Base-by-base conservation (phyloP, 1,140 invertebrate genomes). In the Ceratina australensis region DNA sequence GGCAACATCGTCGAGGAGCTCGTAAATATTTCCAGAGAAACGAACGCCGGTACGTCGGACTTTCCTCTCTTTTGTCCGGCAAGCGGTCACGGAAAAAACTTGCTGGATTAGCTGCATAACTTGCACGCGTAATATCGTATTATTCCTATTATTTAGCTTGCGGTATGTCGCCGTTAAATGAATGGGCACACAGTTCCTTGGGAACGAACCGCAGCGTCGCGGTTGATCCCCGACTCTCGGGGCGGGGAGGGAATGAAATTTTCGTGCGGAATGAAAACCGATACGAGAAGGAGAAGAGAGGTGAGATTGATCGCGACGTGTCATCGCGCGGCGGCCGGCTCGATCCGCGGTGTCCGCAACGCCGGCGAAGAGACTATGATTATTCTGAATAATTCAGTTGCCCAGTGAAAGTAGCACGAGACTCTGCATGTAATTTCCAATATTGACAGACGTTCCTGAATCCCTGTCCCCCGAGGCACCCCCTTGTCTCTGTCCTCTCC, bases 371-470 rank as follows among this genome's bases (percentile, higher is more conserved):
- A 15, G 10, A 3, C 42, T 56, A 65, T 33, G 24, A 72, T 78
- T 61, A 50, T 66, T 67, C 67, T 80, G 22, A 82, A 83, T 82
- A 74, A 83, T 82, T 82, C 54, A 82, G 65, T 50, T 61, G 76
- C 22, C 33, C 49, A 15, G 59, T 74, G 71, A 79, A 82, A 78
- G 65, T 79, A 78, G 59, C 82, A 54, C 71, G 79, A 49, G 64
- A 24, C 72, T 66, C 47, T 67, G 56, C 81, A 74, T 52, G 72
- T 66, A 69, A 84, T 85, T 81, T 81, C 69, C 72, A 81, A 84
- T 84, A 84, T 81, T 81, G 78, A 84, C 72, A 84, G 72, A 85
- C 72, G 72, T 66, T 64, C 42, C 73, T 63, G 68, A 77, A 60
- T 60, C 63, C 50, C 73, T 64, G 54, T 72, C 72, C 69, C 33